Base-by-base conservation (phyloP, 2,113 vertebrate species). In the Pyrgilauda ruficollis region DNA sequence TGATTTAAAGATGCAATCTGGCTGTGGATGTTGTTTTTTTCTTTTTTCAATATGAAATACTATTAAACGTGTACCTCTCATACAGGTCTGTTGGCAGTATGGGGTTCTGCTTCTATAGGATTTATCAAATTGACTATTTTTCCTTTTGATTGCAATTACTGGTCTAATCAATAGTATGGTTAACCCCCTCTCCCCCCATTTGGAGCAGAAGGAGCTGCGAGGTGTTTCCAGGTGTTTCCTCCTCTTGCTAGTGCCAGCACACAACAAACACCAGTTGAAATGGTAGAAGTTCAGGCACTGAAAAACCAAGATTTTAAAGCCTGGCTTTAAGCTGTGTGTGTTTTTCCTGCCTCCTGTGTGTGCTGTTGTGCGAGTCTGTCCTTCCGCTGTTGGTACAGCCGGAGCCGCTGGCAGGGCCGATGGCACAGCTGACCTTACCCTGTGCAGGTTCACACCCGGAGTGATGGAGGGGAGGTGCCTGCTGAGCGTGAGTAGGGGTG, bases 401-500 rank as follows among this genome's bases (percentile, higher is more conserved):
- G 27, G 18, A 22, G 31, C 6, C 9, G 27, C 30, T 55, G 67
- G 67, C 55, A 27, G 69, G 28, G 30, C 49, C 49, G 49, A 8
- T 73, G 50, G 50, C 41, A 5, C 10, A 15, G 63, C 8, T 4
- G 11, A 9, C 43, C 15, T 46, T n/a, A 7, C 21, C 33, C 79
- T 23, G 46, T 15, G 10, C 27, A 6, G 41, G 23, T 81, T 72
- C 6, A 22, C n/a, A 28, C 14, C 9, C 2, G 43, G 27, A 2
- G 13, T 17, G 27, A 2, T 10, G 49, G 56, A n/a, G 2, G 31
- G 59, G 44, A 50, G 3, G 0, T 24, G 20, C 26, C 41, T 6
- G 1, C 21, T 6, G 35, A 13, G 49, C 0, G 28, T 7, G 49
- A 84, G 30, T 23, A 22, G 0, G n/a, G 15, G 35, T 1, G 23